These are phyloP conservation scores for Bombus soroeensis DNA, from an alignment of 1,140 invertebrate genomes.

Conservation along the genomic window DNA sequence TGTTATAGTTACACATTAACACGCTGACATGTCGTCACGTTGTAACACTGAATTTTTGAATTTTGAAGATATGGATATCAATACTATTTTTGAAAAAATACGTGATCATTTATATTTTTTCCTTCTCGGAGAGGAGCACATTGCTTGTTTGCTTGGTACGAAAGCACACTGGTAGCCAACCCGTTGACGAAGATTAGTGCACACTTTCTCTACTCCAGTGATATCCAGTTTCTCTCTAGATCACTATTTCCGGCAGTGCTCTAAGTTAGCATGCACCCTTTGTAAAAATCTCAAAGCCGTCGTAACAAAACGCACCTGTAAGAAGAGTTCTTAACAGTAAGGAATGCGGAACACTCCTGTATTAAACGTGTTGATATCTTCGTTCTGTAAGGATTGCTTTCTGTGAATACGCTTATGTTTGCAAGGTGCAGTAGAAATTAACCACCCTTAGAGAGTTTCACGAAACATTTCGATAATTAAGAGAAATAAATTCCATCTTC, in stretches of 20 bases:
- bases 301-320: conserved; percentile 54
- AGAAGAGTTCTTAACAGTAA: conserved; percentile 45
- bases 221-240: conserved; percentile 56
- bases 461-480: conserved; percentile 1
- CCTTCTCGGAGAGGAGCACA: background rate
- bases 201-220: conserved; percentile 50
- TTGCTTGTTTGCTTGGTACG: conserved; percentile 42
- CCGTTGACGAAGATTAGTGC: conserved; percentile 60
- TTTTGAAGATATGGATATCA: too few relatives aligned
- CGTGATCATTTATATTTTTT: background rate
- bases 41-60: background rate
- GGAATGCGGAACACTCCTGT: conserved; percentile 57
- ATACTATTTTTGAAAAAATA: background rate
- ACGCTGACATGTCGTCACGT: background rate
- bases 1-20: background rate
- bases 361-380: conserved; percentile 53
- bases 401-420: conserved; percentile 63
- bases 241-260: conserved; percentile 46
- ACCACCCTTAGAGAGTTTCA: background rate
- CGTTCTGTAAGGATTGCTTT: conserved; percentile 58
- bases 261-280: conserved; percentile 54
- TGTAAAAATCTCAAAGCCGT: conserved; percentile 52
- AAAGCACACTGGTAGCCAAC: conserved; percentile 48
- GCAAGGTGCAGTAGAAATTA: conserved; percentile 35
- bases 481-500: background rate